Percentiles rank a stretch among this genome's conserved stretches.
Evolutionary conservation across 2,888 invertebrate genomes (phyloP).

Genomic region (Allophyes oxyacanthae): DNA sequence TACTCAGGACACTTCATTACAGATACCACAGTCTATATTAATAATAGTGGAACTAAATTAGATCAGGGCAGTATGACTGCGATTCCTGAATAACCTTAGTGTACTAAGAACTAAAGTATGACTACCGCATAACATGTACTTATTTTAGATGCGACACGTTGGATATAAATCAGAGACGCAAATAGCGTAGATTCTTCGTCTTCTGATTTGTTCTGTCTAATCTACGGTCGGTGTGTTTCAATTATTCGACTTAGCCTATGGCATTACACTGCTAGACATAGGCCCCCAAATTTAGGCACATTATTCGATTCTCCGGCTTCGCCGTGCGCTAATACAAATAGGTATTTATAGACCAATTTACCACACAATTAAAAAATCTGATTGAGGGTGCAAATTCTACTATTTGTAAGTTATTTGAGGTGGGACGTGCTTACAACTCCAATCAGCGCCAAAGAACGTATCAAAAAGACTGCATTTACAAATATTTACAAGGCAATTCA

Average conservation of each 20-base stretch:
- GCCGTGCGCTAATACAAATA: too few relatives aligned
- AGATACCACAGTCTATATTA: conserved; percentile 40
- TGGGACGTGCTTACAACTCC: too few relatives aligned
- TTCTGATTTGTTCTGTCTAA: neutral
- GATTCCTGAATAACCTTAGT: neutral
- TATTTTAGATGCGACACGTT: conserved; percentile 12
- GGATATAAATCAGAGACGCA: conserved; percentile 1
- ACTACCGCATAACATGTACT: conserved; percentile 14
- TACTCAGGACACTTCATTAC: neutral
- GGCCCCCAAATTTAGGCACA: too few relatives aligned
- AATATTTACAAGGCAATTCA: conserved; percentile 46
- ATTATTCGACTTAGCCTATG: too few relatives aligned
- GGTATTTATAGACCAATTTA: too few relatives aligned
- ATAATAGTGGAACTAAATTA: conserved; percentile 23
- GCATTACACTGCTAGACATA: too few relatives aligned
- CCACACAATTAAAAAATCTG: too few relatives aligned
- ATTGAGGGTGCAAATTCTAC: too few relatives aligned
- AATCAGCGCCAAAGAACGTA: too few relatives aligned
- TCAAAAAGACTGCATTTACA: conserved; percentile 30
- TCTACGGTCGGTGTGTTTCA: too few relatives aligned
- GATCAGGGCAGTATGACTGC: conserved; percentile 24
- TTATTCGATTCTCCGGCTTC: too few relatives aligned
- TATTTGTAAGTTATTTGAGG: too few relatives aligned
- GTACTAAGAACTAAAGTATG: conserved; percentile 22
- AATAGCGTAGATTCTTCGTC: neutral